phyloP scores from a whole-genome alignment of 2,113 vertebrate genomes.

The Spilogale gracilis region DNA sequence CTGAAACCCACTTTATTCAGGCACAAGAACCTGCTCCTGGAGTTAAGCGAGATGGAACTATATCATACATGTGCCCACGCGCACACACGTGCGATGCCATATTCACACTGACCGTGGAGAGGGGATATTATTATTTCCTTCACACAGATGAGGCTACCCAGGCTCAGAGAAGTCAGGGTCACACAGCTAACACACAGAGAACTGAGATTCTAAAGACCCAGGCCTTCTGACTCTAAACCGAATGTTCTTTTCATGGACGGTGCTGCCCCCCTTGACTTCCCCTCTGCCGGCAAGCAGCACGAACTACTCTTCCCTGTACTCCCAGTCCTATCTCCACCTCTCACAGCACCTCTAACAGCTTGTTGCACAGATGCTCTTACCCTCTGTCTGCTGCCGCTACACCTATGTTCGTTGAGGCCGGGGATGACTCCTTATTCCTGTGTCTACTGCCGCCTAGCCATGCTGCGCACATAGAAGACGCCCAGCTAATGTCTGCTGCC shows the following conservation, averaged over 20 bases:
- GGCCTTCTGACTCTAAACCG: background rate
- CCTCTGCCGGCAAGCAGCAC: background rate
- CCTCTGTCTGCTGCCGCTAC: background rate
- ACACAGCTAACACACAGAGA: background rate
- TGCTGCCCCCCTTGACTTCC: background rate
- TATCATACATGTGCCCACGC: background rate
- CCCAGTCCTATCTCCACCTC: background rate
- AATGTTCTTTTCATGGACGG: background rate
- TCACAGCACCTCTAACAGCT: background rate
- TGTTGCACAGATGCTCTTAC: background rate
- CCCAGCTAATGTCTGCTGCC: background rate
- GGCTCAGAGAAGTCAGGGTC: slow-evolving; percentile 1
- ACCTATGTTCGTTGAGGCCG: background rate
- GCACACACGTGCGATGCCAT: background rate
- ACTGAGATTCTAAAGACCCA: background rate
- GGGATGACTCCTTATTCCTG: background rate
- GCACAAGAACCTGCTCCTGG: background rate
- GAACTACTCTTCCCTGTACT: background rate
- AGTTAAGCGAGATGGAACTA: background rate
- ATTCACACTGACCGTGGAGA: background rate
- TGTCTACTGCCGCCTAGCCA: background rate
- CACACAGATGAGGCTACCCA: background rate
- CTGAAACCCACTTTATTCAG: slow-evolving; percentile 37
- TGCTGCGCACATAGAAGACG: background rate
- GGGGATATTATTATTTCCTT: background rate